Base-by-base conservation (phyloP, 2,113 vertebrate genomes). In the Salvelinus alpinus region DNA sequence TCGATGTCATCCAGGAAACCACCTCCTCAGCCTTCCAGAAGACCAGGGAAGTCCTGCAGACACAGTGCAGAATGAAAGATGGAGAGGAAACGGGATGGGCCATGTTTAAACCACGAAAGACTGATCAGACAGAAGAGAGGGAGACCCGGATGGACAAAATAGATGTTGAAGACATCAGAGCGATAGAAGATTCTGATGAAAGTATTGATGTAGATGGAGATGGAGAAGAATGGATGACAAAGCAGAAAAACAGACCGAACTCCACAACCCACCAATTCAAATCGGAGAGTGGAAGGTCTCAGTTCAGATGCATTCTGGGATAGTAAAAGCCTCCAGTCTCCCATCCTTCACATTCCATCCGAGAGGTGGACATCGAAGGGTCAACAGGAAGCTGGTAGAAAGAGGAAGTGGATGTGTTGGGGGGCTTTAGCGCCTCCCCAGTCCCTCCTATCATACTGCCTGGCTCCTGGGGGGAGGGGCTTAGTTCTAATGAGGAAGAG, bases 381-480 rank as follows among this genome's bases (percentile, higher is more conserved):
- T 59, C 77, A 2, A 9, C 29, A 9, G 74, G 38, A 70, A 77
- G 70, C 73, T 20, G 64, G 65, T 83, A 88, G 25, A 78, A 72
- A 8, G 84, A 90, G 47, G 86, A 89, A 22, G 60, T 92, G 0
- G 91, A 93, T 24, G 89, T 93, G 66, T 64, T 83, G 2, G 88
- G 85, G 71, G 79, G 75, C 1, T 83, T 64, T 20, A 78, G 85
- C 68, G 81, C 86, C 0, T 0, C 16, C 8, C 86, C 85, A 0
- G 77, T 81, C 8, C 78, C 80, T 0, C 67, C 80, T 29, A 13
- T 60, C 11, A 18, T 60, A 1, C n/a, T 64, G 11, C 20, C 62
- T 5, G 78, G 86, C 57, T 76, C 2, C 77, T 82, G 82, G 85
- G 79, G 68, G 0, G 75, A 79, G 65, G 80, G 77, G 7, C 86